phyloP scores from a whole-genome alignment of 2,113 vertebrate genomes.

The Rhabdomys dilectus region DNA sequence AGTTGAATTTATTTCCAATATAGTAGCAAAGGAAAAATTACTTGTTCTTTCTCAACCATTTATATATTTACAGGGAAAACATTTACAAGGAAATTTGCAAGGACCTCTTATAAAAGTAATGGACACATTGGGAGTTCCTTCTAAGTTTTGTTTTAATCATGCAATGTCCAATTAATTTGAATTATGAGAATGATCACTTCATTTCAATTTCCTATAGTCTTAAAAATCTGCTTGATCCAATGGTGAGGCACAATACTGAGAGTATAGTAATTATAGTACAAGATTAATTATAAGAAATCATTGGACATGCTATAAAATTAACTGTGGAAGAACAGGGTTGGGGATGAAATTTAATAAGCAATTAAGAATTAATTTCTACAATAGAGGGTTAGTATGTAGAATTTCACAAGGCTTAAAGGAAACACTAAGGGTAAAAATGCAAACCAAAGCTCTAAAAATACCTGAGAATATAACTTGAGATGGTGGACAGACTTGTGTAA shows the following conservation, averaged over 20 bases:
- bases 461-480: neutral
- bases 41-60: slow-evolving; percentile 58
- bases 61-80: slow-evolving; percentile 25
- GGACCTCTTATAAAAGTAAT: neutral
- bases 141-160: neutral
- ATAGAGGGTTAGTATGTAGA: neutral
- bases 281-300: neutral
- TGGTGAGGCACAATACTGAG: neutral
- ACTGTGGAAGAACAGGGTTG: neutral
- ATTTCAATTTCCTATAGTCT: neutral
- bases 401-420: neutral
- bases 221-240: neutral
- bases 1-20: slow-evolving; percentile 43
- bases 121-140: neutral
- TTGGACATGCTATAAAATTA: neutral
- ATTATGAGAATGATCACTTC: neutral
- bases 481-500: neutral
- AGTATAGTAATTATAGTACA: neutral
- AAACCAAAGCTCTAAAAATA: neutral
- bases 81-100: neutral
- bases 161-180: neutral
- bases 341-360: slow-evolving; percentile 30
- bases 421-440: neutral
- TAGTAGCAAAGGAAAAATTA: slow-evolving; percentile 3
- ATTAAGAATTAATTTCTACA: neutral